A percentile compares a stretch with the other conserved stretches of the same genome.
Conservation (phyloP, 2,888 invertebrate genomes). For the Autographa pulchrina region DNA sequence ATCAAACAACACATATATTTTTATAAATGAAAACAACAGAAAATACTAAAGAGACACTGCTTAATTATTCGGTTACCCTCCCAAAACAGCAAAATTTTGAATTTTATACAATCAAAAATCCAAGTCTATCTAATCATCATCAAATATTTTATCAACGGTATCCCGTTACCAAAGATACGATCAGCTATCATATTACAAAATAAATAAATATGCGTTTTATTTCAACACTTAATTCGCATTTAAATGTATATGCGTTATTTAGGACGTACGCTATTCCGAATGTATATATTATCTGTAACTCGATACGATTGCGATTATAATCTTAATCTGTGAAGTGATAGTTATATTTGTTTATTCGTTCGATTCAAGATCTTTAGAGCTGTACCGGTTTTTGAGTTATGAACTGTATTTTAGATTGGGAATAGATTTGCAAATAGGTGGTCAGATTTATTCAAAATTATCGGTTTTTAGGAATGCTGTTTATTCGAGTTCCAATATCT, state of each 20-base stretch:
- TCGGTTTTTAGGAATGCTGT: neutral
- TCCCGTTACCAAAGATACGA: neutral
- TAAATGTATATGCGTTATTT: slow-evolving; percentile 32
- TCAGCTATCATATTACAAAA: slow-evolving; percentile 40
- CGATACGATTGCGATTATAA: slow-evolving; percentile 25
- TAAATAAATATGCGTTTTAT: slow-evolving; percentile 1
- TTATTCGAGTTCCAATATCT: too few species aligned
- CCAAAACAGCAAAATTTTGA: neutral
- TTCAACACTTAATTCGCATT: slow-evolving; percentile 19
- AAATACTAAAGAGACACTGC: neutral
- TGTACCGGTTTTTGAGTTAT: neutral
- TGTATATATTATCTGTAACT: slow-evolving; percentile 30
- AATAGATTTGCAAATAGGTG: neutral
- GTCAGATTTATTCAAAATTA: neutral
- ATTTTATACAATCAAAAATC: neutral
- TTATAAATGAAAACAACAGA: too few species aligned
- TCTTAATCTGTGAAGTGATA: slow-evolving; percentile 20
- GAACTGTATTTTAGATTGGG: neutral
- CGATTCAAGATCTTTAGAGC: neutral
- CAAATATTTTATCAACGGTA: neutral
- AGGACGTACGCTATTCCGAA: slow-evolving; percentile 18
- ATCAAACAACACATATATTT: too few species aligned
- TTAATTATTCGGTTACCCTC: neutral
- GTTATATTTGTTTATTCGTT: slow-evolving; percentile 35
- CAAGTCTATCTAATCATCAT: neutral